These are phyloP conservation scores for Conopomorpha cramerella DNA, from an alignment of 1,140 invertebrate species.

Conservation along the genomic window DNA sequence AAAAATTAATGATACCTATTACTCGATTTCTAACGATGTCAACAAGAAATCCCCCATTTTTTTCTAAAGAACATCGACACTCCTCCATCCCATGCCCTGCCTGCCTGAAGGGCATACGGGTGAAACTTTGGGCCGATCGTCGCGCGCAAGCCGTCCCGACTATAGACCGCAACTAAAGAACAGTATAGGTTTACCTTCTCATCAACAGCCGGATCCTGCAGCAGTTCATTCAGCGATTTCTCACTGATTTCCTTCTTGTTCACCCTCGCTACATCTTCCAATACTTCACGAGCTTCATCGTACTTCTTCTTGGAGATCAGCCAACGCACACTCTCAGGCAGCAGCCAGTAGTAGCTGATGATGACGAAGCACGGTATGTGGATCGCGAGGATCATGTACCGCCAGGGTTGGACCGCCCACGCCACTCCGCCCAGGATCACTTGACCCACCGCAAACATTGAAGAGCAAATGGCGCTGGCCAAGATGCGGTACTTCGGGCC, in stretches of 20 bases:
- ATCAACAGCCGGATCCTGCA: not conserved
- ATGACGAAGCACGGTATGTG: constrained; percentile 59
- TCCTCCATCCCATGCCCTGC: too few species aligned
- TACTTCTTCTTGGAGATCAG: constrained; percentile 64
- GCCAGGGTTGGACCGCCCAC: constrained; percentile 3
- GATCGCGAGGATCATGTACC: constrained; percentile 34
- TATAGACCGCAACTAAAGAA: too few species aligned
- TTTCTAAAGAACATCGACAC: too few species aligned
- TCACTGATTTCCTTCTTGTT: constrained; percentile 63
- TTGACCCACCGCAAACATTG: constrained; percentile 52
- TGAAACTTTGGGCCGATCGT: too few species aligned
- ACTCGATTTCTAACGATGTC: too few species aligned
- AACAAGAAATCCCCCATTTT: too few species aligned
- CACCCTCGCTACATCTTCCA: constrained; percentile 63
- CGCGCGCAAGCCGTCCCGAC: too few species aligned
- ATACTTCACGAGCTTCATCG: constrained; percentile 61
- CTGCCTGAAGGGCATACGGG: too few species aligned
- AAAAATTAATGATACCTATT: too few species aligned
- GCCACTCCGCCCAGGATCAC: constrained; percentile 34
- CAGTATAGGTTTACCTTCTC: too few species aligned
- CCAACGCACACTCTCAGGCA: constrained; percentile 75
- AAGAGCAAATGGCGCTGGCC: constrained; percentile 62
- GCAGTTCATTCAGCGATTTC: constrained; percentile 38
- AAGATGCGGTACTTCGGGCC: constrained; percentile 2
- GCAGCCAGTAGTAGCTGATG: constrained; percentile 62